phyloP scores from a whole-genome alignment of 2,113 vertebrate species.

The Siniperca knerii region DNA sequence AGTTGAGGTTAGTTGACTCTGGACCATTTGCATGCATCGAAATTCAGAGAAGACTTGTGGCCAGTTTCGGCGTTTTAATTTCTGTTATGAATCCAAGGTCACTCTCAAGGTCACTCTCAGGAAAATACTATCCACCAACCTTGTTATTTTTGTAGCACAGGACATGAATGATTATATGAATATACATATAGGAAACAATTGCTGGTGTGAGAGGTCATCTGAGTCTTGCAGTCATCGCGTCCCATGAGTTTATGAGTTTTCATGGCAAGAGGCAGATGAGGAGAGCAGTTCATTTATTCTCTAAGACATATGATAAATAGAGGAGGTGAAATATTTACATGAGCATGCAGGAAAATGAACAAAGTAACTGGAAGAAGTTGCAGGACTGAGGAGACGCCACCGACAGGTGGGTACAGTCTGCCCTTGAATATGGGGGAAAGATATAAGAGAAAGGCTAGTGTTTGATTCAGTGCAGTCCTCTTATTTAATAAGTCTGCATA shows the following conservation, averaged over 20 bases:
- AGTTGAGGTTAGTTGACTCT: conserved; percentile 40
- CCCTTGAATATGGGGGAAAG: neutral
- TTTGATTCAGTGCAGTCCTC: neutral
- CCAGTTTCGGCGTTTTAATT: conserved; percentile 16
- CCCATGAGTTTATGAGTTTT: conserved; percentile 61
- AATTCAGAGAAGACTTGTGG: conserved; percentile 11
- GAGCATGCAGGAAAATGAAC: conserved; percentile 61
- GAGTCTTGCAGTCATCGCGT: conserved; percentile 15
- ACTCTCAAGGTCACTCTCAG: conserved; percentile 14
- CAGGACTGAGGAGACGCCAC: conserved; percentile 30
- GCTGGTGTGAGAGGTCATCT: conserved; percentile 15
- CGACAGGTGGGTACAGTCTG: conserved; percentile 28
- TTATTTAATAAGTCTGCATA: conserved; percentile 11
- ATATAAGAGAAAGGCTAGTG: neutral
- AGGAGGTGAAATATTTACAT: conserved; percentile 54
- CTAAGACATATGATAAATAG: conserved; percentile 56
- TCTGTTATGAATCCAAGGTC: conserved; percentile 35
- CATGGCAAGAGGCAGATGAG: conserved; percentile 39
- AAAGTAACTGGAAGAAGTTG: conserved; percentile 54
- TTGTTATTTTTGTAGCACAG: neutral
- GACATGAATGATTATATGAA: neutral
- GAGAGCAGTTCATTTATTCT: conserved; percentile 49
- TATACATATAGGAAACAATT: neutral
- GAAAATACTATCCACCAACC: conserved; percentile 5
- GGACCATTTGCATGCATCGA: neutral